Conservation (phyloP, 2,888 invertebrate genomes). For the Imbricaverruca yamaguchii region DNA sequence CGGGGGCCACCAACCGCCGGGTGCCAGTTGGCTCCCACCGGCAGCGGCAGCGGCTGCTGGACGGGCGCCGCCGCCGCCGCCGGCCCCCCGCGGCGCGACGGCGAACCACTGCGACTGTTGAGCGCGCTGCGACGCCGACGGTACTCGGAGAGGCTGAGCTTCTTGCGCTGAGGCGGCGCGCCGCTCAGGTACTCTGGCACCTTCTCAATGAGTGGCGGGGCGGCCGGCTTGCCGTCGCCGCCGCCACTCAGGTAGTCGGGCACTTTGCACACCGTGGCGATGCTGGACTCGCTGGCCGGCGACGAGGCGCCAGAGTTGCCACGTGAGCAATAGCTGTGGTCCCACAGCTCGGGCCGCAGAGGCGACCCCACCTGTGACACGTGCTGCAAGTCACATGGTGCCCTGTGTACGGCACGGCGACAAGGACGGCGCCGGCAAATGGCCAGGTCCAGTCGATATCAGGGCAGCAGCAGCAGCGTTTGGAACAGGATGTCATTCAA, state of each 20-base stretch:
- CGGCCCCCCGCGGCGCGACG: not conserved
- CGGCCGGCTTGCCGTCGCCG: slow-evolving; percentile 41
- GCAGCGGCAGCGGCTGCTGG: slow-evolving; percentile 29
- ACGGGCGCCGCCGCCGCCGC: not conserved
- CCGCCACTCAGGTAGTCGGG: slow-evolving; percentile 51
- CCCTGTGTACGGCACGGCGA: no score
- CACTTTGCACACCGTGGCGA: slow-evolving; percentile 35
- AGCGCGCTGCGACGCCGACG: not conserved
- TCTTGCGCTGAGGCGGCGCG: slow-evolving; percentile 48
- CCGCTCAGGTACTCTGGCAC: slow-evolving; percentile 60
- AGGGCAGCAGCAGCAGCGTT: no score
- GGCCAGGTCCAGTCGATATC: no score
- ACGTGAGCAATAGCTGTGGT: slow-evolving; percentile 12
- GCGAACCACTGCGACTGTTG: not conserved
- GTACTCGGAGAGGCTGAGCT: slow-evolving; percentile 30
- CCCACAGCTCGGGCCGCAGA: slow-evolving; percentile 1
- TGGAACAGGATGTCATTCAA: no score
- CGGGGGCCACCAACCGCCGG: no score
- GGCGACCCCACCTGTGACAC: not conserved
- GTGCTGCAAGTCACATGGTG: no score
- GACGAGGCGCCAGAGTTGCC: slow-evolving; percentile 52
- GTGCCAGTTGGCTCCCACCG: no score
- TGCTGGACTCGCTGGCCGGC: slow-evolving; percentile 49
- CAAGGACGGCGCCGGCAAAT: no score
- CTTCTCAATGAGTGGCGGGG: slow-evolving; percentile 48